A percentile compares a stretch with the other conserved stretches of the same genome.
Evolutionary conservation across 2,113 vertebrate species (phyloP).

Genomic region (Progne subis): DNA sequence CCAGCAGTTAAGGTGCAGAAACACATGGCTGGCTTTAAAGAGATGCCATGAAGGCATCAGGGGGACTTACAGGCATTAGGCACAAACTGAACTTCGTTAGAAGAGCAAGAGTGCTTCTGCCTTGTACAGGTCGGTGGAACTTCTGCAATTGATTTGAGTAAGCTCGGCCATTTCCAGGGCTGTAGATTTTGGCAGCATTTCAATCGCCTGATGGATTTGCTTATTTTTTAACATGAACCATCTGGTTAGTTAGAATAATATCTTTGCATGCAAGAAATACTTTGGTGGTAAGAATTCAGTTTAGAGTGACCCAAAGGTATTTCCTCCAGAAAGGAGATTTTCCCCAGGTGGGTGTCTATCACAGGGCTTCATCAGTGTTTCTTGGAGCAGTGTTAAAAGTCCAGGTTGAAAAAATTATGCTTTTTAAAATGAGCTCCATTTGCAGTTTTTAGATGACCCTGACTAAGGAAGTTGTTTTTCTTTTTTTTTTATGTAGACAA

Average conservation of each 20-base stretch:
- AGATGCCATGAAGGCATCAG: not conserved
- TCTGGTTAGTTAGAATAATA: slow-evolving; percentile 2
- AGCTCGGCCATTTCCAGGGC: not conserved
- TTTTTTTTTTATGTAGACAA: not conserved
- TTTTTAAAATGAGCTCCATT: not conserved
- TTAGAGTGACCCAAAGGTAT: slow-evolving; percentile 24
- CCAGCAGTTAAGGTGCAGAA: not conserved
- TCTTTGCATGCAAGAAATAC: slow-evolving; percentile 13
- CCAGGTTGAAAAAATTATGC: not conserved
- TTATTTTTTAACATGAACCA: slow-evolving; percentile 20
- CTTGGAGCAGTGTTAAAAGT: not conserved
- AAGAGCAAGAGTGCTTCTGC: not conserved
- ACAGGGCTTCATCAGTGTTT: not conserved
- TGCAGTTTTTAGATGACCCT: not conserved
- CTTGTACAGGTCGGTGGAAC: not conserved
- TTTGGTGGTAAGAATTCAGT: slow-evolving; percentile 1
- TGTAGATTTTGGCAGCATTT: not conserved
- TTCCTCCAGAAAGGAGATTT: slow-evolving; percentile 4
- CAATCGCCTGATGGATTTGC: not conserved
- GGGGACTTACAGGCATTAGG: not conserved
- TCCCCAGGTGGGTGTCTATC: not conserved
- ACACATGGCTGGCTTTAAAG: not conserved
- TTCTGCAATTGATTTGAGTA: not conserved
- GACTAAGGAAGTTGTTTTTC: not conserved
- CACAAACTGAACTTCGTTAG: not conserved